Evolutionary conservation across 2,113 vertebrate species (phyloP).

Genomic region (Tychaedon coryphoeus): DNA sequence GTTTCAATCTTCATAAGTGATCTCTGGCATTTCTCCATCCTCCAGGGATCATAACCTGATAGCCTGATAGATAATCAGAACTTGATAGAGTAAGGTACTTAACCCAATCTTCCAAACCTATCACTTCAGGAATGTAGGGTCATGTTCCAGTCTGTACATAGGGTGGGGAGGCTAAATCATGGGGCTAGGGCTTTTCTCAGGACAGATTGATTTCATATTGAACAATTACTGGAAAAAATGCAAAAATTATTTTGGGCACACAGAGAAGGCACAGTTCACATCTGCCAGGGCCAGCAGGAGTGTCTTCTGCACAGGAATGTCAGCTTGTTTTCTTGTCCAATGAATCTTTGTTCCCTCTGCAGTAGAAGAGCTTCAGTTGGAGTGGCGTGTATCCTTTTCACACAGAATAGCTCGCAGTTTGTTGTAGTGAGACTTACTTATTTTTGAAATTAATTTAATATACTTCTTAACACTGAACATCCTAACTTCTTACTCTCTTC

Average conservation of each 20-base stretch:
- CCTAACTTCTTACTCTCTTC: neutral
- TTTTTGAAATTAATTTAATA: neutral
- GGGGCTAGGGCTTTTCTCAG: neutral
- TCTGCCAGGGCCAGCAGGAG: fast-evolving
- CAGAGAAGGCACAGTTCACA: neutral
- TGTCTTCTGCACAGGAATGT: neutral
- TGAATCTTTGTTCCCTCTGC: neutral
- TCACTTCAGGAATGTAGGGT: neutral
- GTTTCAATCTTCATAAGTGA: neutral
- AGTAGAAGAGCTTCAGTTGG: neutral
- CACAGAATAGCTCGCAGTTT: neutral
- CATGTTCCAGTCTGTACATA: neutral
- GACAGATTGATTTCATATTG: neutral
- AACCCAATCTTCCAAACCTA: neutral
- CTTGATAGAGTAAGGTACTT: neutral
- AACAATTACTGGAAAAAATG: neutral
- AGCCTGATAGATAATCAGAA: neutral
- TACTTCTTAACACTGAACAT: neutral
- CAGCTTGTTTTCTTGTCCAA: fast-evolving
- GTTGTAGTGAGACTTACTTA: neutral
- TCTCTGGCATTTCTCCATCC: neutral
- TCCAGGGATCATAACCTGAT: neutral
- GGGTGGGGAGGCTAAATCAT: neutral
- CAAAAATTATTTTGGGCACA: neutral
- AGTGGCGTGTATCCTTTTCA: neutral